Percentiles rank a stretch among this genome's conserved stretches.
These are phyloP conservation scores for Pteronotus mesoamericanus DNA, from an alignment of 2,797 vertebrate species.

Conservation along the genomic window DNA sequence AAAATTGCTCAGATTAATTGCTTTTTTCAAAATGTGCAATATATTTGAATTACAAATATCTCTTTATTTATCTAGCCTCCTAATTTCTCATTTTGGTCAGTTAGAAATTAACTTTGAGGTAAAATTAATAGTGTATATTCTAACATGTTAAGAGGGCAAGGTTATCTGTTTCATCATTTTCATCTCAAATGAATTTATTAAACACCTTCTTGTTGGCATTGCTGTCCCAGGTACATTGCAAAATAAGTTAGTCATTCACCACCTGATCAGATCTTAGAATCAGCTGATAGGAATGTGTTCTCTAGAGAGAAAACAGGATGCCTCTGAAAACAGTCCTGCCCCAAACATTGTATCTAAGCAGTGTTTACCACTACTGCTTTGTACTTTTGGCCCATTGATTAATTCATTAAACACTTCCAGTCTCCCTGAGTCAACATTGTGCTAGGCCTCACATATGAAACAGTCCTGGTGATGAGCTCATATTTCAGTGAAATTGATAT, in stretches of 20 bases:
- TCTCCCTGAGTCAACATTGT: background rate
- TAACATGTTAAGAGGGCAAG: background rate
- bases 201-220: background rate
- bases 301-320: background rate
- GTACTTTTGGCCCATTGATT: background rate
- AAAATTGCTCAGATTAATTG: conserved; percentile 61
- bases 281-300: background rate
- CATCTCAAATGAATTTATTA: background rate
- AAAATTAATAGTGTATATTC: background rate
- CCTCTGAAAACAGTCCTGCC: background rate
- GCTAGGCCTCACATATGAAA: background rate
- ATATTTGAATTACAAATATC: conserved; percentile 20
- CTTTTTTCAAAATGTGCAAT: conserved; percentile 52
- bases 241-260: conserved; percentile 14
- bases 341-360: background rate
- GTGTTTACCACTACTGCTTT: background rate
- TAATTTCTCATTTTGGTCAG: background rate
- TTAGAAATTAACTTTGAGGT: background rate
- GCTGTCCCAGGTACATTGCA: background rate
- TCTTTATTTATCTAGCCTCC: conserved; percentile 29
- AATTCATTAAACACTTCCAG: conserved; percentile 25
- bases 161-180: background rate
- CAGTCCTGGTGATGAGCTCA: background rate
- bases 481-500: conserved; percentile 16
- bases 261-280: background rate